A percentile compares a stretch with the other conserved stretches of the same genome.
Evolutionary conservation across 2,113 vertebrate species (phyloP).

Genomic region (Pavo muticus): DNA sequence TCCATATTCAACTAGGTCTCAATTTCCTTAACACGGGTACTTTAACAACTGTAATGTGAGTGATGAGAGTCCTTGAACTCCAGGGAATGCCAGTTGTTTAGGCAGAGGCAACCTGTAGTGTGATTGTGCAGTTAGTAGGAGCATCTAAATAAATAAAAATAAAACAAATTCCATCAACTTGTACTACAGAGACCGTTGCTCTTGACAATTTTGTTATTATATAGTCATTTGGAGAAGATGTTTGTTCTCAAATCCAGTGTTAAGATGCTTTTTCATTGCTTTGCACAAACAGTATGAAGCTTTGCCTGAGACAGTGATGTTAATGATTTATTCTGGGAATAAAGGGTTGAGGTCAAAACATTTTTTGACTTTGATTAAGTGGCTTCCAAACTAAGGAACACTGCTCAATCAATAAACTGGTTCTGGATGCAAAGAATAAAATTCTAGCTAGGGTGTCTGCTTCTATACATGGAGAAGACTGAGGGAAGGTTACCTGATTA

Average conservation of each 20-base stretch:
- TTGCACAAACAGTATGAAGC: background rate
- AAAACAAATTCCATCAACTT: background rate
- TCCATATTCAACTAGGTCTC: background rate
- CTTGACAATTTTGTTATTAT: background rate
- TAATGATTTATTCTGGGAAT: conserved; percentile 14
- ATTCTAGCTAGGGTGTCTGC: background rate
- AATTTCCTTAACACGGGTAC: accelerated
- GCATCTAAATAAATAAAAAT: background rate
- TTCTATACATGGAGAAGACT: background rate
- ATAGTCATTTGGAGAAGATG: background rate
- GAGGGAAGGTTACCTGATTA: conserved; percentile 11
- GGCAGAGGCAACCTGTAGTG: background rate
- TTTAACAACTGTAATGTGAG: background rate
- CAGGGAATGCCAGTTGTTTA: background rate
- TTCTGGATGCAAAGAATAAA: conserved; percentile 37
- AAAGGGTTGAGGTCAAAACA: conserved; percentile 24
- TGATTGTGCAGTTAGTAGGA: background rate
- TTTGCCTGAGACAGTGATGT: background rate
- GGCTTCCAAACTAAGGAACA: conserved; percentile 15
- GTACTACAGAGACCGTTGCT: accelerated
- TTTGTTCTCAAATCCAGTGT: background rate
- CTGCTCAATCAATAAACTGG: conserved; percentile 40
- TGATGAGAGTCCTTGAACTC: background rate
- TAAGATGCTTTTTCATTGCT: background rate
- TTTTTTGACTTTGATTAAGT: conserved; percentile 53